Evolutionary conservation across 2,113 vertebrate genomes (phyloP), one percentile per base, ranked within the genome.

Genomic region (Mustela lutreola): DNA sequence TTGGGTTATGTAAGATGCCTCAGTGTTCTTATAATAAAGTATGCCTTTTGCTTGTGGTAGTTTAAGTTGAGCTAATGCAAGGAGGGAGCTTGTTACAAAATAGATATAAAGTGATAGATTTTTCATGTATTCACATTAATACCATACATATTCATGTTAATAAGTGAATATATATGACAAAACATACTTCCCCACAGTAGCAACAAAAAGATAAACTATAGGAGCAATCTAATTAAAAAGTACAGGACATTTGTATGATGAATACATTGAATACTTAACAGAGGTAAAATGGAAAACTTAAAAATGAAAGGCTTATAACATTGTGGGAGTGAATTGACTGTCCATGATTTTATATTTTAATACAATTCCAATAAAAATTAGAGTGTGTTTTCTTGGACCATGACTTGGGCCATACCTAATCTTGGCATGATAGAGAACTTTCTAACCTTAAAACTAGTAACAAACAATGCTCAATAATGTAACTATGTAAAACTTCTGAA

Each of bases 331-430:
- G 31, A 91, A 36, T 90, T 73, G 85, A 18, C 4, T 42, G 2
- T 48, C 62, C 82, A 58, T 92, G 3, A 67, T 92, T 92, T 95
- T 80, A 31, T 76, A 86, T 91, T 79, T 88, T 96, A 89, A 96
- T 76, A 9, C 5, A 56, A 80, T 79, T 92, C 11, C 11, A 89
- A 19, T 65, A 93, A 92, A 89, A 93, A 65, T n/a, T 42, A 50
- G 4, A 36, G 12, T 28, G 8, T 87, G 2, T 82, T 91, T 97
- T 93, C 65, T 89, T 91, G 78, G 33, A 81, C 7, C 18, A 48
- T 67, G 28, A 84, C 8, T 87, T 71, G 70, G 9, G 19, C 18
- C 33, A 85, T 85, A 89, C 31, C 50, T 79, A 84, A 71, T 53
- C 7, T 19, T 88, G 45, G 60, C 11, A 60, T 92, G 36, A 78